Conservation (phyloP, 2,113 vertebrate species). For the Montifringilla adamsi region DNA sequence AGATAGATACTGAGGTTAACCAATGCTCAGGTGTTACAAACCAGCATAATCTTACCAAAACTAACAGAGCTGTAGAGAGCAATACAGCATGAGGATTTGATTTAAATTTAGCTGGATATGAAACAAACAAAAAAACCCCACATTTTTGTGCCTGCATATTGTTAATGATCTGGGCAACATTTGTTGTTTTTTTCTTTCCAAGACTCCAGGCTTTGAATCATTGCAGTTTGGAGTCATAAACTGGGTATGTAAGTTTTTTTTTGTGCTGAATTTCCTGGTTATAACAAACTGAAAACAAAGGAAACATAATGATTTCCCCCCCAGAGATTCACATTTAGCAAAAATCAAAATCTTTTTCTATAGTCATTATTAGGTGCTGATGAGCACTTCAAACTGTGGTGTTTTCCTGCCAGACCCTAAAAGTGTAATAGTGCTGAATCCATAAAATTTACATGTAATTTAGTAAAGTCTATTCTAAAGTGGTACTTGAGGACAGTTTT, state of each 20-base stretch:
- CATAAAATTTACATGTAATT: conserved; percentile 62
- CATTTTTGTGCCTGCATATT: not conserved
- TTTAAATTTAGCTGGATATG: conserved; percentile 16
- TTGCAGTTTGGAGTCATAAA: conserved; percentile 7
- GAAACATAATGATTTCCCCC: not conserved
- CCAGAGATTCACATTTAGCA: conserved; percentile 32
- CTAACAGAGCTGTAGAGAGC: not conserved
- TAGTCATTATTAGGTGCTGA: conserved; percentile 49
- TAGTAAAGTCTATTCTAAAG: conserved; percentile 55
- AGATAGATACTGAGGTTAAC: not conserved
- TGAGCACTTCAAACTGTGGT: conserved; percentile 49
- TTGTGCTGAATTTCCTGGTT: not conserved
- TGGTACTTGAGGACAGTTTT: conserved; percentile 63
- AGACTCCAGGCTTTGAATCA: conserved; percentile 18
- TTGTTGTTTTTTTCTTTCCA: conserved; percentile 32
- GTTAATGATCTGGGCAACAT: not conserved
- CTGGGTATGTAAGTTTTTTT: not conserved
- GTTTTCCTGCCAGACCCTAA: conserved; percentile 56
- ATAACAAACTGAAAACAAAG: conserved; percentile 28
- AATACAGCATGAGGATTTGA: not conserved
- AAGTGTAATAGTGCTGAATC: conserved; percentile 56
- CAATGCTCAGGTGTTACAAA: not conserved
- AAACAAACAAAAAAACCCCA: not conserved
- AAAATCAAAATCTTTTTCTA: conserved; percentile 38
- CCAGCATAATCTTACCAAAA: not conserved